Percentiles rank a stretch among this genome's conserved stretches.
phyloP scores from a whole-genome alignment of 2,797 vertebrate genomes.

The Rhabdomys pumilio region DNA sequence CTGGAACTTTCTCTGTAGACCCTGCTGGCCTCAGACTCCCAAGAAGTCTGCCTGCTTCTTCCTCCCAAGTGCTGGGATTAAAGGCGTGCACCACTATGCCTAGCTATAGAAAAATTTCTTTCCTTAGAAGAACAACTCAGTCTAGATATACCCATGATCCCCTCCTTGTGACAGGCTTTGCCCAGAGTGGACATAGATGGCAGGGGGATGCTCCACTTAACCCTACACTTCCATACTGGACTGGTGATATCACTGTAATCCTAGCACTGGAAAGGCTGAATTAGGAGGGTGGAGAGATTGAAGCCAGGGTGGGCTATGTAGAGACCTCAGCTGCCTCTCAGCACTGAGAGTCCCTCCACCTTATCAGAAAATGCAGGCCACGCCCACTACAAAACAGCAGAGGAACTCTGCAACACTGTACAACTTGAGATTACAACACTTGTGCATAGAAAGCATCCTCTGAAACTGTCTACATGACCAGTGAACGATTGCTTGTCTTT shows the following conservation, averaged over 20 bases:
- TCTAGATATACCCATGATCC: neutral
- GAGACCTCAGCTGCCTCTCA: neutral
- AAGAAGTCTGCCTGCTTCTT: neutral
- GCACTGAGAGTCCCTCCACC: neutral
- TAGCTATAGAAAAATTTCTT: neutral
- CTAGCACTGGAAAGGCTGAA: neutral
- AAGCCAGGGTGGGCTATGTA: neutral
- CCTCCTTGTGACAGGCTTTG: neutral
- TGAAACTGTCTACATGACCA: neutral
- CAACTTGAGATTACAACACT: neutral
- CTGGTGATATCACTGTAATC: neutral
- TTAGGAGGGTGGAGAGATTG: neutral
- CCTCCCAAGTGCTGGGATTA: neutral
- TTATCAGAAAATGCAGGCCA: neutral
- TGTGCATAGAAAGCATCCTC: neutral
- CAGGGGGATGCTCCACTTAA: neutral
- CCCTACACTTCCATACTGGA: neutral
- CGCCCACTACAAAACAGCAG: neutral
- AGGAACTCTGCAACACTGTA: neutral
- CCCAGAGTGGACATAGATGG: neutral
- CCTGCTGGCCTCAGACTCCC: neutral
- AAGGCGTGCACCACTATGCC: neutral
- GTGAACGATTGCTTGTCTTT: neutral
- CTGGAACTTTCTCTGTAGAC: neutral
- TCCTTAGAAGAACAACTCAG: neutral